Evolutionary conservation across 2,113 vertebrate species (phyloP).

Genomic region (Meles meles): DNA sequence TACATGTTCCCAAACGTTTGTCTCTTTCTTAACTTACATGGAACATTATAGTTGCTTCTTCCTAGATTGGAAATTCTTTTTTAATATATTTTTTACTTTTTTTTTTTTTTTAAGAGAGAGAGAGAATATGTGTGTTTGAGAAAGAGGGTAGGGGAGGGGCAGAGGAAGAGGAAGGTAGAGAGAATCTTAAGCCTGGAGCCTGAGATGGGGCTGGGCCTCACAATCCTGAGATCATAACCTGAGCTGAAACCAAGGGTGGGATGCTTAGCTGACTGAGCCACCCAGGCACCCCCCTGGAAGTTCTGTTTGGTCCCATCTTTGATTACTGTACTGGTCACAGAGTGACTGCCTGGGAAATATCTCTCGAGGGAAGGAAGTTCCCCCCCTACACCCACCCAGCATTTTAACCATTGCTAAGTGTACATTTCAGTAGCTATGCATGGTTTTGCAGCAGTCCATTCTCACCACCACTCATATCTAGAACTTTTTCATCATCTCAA

Average conservation of each 20-base stretch:
- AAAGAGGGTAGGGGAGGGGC: not conserved
- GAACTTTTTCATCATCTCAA: not conserved
- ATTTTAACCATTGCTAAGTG: not conserved
- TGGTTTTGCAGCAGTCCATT: not conserved
- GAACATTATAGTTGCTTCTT: not conserved
- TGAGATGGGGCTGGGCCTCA: not conserved
- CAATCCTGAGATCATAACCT: not conserved
- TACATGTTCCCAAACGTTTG: not conserved
- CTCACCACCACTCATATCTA: not conserved
- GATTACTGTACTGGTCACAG: not conserved
- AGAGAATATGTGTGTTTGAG: not conserved
- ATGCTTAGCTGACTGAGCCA: not conserved
- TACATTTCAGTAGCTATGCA: accelerated
- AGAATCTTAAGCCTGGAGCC: not conserved
- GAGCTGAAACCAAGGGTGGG: not conserved
- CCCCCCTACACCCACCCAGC: accelerated
- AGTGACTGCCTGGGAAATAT: not conserved
- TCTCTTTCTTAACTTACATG: not conserved
- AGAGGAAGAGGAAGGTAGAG: not conserved
- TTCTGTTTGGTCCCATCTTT: not conserved
- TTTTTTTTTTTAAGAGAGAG: no score
- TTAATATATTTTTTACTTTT: not conserved
- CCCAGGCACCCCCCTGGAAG: not conserved
- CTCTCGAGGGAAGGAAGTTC: not conserved
- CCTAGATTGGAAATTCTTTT: not conserved